Conservation (phyloP, 2,888 invertebrate species). For the Xestia xanthographa region DNA sequence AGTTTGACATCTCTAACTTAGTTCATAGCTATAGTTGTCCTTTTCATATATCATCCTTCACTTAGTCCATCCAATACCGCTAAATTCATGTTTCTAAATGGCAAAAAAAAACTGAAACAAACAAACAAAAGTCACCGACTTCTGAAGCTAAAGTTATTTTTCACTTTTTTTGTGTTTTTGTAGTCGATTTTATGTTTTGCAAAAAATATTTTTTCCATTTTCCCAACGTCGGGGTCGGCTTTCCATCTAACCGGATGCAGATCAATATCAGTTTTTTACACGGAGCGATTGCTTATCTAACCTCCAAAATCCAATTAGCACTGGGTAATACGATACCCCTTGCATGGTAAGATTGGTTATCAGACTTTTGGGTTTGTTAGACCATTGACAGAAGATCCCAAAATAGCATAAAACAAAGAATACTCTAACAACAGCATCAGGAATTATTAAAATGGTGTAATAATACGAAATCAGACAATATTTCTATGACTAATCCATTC, state of each 20-base stretch:
- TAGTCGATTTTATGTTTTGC: too few species aligned
- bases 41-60: too few species aligned
- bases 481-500: background rate
- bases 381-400: background rate
- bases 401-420: background rate
- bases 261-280: background rate
- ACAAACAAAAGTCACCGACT: too few species aligned
- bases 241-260: background rate
- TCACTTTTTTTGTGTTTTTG: too few species aligned
- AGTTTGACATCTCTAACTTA: too few species aligned
- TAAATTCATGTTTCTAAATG: too few species aligned
- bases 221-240: background rate
- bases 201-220: background rate
- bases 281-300: background rate
- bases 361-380: background rate
- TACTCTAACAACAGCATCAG: background rate
- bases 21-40: too few species aligned
- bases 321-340: background rate
- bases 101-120: too few species aligned
- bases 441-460: background rate
- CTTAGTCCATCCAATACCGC: too few species aligned
- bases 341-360: too few species aligned
- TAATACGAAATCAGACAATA: slow-evolving; percentile 8
- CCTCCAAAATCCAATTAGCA: background rate
- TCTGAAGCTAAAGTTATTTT: too few species aligned